These are phyloP conservation scores for Cerceris ruficornis DNA, from an alignment of 2,888 invertebrate species.

Conservation along the genomic window DNA sequence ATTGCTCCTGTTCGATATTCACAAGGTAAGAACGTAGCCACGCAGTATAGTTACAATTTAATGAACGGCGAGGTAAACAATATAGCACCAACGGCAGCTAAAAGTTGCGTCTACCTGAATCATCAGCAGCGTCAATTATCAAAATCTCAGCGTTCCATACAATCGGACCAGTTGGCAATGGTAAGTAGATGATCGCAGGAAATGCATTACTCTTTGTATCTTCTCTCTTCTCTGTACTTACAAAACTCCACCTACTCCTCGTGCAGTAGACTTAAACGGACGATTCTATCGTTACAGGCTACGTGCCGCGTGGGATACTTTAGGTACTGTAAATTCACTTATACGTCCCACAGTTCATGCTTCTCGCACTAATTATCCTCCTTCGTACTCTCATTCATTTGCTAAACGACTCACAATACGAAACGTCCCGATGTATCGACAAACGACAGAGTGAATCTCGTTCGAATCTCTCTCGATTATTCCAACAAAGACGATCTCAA, in stretches of 20 bases:
- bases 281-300: slow-evolving; percentile 78
- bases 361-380: slow-evolving; percentile 31
- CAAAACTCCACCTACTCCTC: slow-evolving; percentile 10
- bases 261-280: slow-evolving; percentile 67
- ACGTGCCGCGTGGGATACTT: slow-evolving; percentile 79
- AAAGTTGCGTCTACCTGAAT: slow-evolving; percentile 75
- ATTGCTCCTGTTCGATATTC: not conserved
- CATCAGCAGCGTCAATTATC: slow-evolving; percentile 70
- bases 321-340: slow-evolving; percentile 77
- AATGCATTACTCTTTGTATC: not conserved
- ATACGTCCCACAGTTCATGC: slow-evolving; percentile 39
- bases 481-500: too few relatives aligned
- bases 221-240: not conserved
- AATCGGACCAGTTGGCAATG: slow-evolving; percentile 74
- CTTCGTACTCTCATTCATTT: not conserved
- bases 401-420: not conserved
- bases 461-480: too few relatives aligned
- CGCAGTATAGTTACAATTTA: slow-evolving; percentile 73
- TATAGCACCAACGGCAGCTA: slow-evolving; percentile 69
- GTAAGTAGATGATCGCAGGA: slow-evolving; percentile 61
- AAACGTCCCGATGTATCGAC: not conserved
- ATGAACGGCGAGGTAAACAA: slow-evolving; percentile 68
- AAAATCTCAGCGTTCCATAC: slow-evolving; percentile 76
- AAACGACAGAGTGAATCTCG: too few relatives aligned
- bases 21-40: slow-evolving; percentile 60